Base-by-base conservation (phyloP, 2,888 invertebrate species). In the Phalera bucephala region DNA sequence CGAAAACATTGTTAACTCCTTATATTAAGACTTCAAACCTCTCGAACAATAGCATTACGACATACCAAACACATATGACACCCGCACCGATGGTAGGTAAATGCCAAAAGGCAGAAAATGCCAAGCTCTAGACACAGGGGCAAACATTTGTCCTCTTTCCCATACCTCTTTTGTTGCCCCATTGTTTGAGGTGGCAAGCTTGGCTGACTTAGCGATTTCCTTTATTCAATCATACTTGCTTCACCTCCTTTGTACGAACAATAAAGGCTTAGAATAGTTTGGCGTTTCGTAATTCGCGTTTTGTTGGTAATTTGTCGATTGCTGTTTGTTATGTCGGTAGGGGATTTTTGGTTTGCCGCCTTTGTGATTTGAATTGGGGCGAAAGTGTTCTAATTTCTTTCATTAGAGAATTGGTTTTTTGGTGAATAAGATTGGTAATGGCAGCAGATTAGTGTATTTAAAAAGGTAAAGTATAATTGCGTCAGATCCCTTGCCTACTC, bases 31-130 rank as follows among this genome's bases (percentile, higher is more conserved):
- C 17, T 17, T 5, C 17, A 5, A 3, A 17, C 3, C 5, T 1
- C 3, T 31, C 21, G 13, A 31, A n/a, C 20, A 21, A 13, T 21
- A 31, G 11, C n/a, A 2, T 7, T 14, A 8, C 25, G 43, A 40
- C 45, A 43, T 47, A 55, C 15, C 44, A 46, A 42, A 33, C 34
- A 27, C 13, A 14, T 14, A 31, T 33, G 31, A 38, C 34, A 28
- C 33, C 36, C 11, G 9, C 20, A 39, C 45, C 33, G 43, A 42
- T 52, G 36, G 51, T 55, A 56, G 37, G 55, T 38, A 62, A 71
- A 70, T 70, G 61, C 57, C 66, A 68, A 50, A 62, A 64, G 63
- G 50, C 56, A 58, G 64, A 67, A 66, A 66, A 72, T 68, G 71
- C 57, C 71, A 71, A 58, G 52, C 57, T 52, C 43, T 43, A 52